A percentile compares a stretch with the other conserved stretches of the same genome.
Evolutionary conservation across 2,888 invertebrate genomes (phyloP).

Genomic region (Hymenopus coronatus): DNA sequence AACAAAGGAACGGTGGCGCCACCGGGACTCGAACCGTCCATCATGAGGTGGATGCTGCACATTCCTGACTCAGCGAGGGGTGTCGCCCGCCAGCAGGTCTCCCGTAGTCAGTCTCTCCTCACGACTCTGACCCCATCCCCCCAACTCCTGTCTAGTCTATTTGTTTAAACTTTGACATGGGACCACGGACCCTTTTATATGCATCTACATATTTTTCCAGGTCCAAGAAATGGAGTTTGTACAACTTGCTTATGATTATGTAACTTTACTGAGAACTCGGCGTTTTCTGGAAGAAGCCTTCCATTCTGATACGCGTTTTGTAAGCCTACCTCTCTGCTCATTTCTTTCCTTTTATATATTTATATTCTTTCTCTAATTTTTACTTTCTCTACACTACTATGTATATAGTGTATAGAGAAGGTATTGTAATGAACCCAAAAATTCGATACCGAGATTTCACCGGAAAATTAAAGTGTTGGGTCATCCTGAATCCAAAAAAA

Average conservation of each 20-base stretch:
- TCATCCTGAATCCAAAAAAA: too few relatives aligned
- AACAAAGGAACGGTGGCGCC: not conserved
- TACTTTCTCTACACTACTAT: too few relatives aligned
- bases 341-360: too few relatives aligned
- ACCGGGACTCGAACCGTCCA: not conserved
- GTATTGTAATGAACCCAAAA: too few relatives aligned
- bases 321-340: not conserved
- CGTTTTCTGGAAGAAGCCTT: not conserved
- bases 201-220: not conserved
- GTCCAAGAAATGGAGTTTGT: not conserved
- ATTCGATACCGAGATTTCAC: too few relatives aligned
- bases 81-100: not conserved
- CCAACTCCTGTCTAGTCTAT: constrained; percentile 28
- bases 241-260: not conserved
- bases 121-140: not conserved
- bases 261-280: not conserved
- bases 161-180: constrained; percentile 35
- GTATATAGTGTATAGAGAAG: too few relatives aligned
- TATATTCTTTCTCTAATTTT: too few relatives aligned
- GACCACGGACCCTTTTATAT: not conserved
- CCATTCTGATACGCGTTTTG: not conserved
- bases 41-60: not conserved
- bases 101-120: not conserved
- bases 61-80: not conserved
- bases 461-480: too few relatives aligned